These are phyloP conservation scores for Pelochelys cantorii DNA, from an alignment of 2,797 vertebrate genomes.

Conservation along the genomic window DNA sequence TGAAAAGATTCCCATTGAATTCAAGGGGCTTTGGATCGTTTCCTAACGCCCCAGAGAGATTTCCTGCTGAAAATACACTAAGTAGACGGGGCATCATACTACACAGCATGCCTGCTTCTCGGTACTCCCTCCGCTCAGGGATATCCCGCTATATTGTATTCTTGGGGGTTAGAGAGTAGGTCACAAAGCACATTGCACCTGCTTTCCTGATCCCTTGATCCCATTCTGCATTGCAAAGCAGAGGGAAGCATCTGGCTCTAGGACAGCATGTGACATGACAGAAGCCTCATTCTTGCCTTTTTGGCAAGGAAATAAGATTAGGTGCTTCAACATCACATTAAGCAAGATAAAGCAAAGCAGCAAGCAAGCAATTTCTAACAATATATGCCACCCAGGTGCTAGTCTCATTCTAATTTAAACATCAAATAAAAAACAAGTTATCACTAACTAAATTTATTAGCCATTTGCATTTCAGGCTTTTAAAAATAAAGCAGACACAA, in stretches of 20 bases:
- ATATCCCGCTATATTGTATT: background rate
- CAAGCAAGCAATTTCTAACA: slow-evolving; percentile 38
- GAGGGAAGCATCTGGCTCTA: slow-evolving; percentile 43
- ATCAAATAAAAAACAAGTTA: slow-evolving; percentile 51
- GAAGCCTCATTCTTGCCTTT: slow-evolving; percentile 39
- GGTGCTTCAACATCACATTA: slow-evolving; percentile 40
- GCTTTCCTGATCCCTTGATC: background rate
- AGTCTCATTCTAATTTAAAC: slow-evolving; percentile 49
- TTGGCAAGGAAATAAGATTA: slow-evolving; percentile 42
- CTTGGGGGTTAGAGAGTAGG: background rate
- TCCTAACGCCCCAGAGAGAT: background rate
- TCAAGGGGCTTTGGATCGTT: background rate
- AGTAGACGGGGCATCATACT: background rate
- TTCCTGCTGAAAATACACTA: background rate
- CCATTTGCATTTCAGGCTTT: slow-evolving; percentile 67
- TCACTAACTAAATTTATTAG: slow-evolving; percentile 55
- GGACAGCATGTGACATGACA: slow-evolving; percentile 10
- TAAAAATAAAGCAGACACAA: slow-evolving; percentile 66
- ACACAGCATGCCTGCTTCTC: background rate
- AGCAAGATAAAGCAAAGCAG: slow-evolving; percentile 37
- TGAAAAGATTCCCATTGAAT: background rate
- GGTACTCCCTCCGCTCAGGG: accelerated
- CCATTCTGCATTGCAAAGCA: background rate
- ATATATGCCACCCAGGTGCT: background rate
- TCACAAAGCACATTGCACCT: background rate